Percentiles rank a stretch among this genome's conserved stretches.
Conservation (phyloP, 2,113 vertebrate genomes). For the Solea senegalensis region DNA sequence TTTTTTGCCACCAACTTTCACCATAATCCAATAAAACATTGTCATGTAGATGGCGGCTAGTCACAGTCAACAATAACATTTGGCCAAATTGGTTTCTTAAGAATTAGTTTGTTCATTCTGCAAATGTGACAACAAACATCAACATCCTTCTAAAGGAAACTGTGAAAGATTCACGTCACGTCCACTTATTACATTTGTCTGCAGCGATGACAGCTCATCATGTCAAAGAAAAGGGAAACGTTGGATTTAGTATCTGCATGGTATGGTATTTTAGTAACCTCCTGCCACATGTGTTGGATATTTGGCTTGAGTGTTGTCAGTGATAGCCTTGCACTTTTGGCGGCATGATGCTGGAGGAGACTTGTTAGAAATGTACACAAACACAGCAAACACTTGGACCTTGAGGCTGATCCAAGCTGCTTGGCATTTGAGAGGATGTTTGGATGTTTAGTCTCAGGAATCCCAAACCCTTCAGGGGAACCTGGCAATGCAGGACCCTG, state of each 20-base stretch:
- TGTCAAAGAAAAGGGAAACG: not conserved
- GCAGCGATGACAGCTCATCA: slow-evolving; percentile 24
- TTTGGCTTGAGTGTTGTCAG: not conserved
- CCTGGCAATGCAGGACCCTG: slow-evolving; percentile 28
- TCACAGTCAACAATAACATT: slow-evolving; percentile 1
- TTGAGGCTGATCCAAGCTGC: slow-evolving; percentile 36
- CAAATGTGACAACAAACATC: not conserved
- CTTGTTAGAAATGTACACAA: slow-evolving; percentile 38
- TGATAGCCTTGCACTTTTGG: not conserved
- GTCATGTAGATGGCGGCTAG: slow-evolving; percentile 32
- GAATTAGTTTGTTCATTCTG: not conserved
- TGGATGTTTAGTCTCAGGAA: slow-evolving; percentile 59
- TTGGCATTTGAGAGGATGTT: slow-evolving; percentile 68
- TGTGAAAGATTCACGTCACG: not conserved
- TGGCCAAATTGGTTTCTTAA: not conserved
- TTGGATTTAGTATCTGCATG: not conserved
- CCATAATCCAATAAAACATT: slow-evolving; percentile 61
- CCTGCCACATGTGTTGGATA: slow-evolving; percentile 6
- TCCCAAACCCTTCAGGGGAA: slow-evolving; percentile 55
- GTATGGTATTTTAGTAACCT: slow-evolving; percentile 1
- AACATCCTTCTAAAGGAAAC: not conserved
- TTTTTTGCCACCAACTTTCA: slow-evolving; percentile 9
- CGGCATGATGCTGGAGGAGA: slow-evolving; percentile 5
- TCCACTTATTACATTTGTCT: slow-evolving; percentile 11
- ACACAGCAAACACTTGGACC: slow-evolving; percentile 20